Conservation (phyloP, 2,888 invertebrate genomes). For the Crepidodera aurea region DNA sequence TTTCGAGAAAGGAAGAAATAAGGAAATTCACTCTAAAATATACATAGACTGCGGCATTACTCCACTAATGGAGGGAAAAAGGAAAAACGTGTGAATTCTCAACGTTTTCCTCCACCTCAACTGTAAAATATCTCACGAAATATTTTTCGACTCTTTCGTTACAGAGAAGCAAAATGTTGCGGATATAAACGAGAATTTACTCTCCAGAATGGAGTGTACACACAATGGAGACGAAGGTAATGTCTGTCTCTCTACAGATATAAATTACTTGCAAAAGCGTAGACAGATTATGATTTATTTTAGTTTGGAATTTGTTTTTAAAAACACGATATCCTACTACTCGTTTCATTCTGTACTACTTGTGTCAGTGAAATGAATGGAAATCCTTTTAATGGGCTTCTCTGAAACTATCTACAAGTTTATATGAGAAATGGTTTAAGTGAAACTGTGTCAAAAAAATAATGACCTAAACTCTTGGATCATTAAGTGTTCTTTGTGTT, state of each 20-base stretch:
- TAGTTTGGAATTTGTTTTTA: conserved; percentile 3
- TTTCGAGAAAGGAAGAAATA: conserved; percentile 49
- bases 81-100: conserved; percentile 52
- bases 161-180: conserved; percentile 24
- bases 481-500: no score
- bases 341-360: no score
- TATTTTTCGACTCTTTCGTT: conserved; percentile 23
- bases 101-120: conserved; percentile 28
- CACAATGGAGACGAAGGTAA: conserved; percentile 23
- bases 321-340: neutral
- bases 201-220: conserved; percentile 24
- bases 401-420: no score
- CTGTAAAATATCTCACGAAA: conserved; percentile 34
- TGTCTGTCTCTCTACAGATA: conserved; percentile 15
- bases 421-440: no score
- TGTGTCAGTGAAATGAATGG: no score
- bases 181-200: conserved; percentile 30
- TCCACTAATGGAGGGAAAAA: conserved; percentile 51
- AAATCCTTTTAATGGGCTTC: no score
- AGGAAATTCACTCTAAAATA: conserved; percentile 52
- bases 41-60: conserved; percentile 46
- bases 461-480: neutral
- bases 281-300: conserved; percentile 23
- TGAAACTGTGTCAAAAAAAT: no score
- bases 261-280: conserved; percentile 15